phyloP scores from a whole-genome alignment of 2,113 vertebrate genomes.

The Strix aluco region DNA sequence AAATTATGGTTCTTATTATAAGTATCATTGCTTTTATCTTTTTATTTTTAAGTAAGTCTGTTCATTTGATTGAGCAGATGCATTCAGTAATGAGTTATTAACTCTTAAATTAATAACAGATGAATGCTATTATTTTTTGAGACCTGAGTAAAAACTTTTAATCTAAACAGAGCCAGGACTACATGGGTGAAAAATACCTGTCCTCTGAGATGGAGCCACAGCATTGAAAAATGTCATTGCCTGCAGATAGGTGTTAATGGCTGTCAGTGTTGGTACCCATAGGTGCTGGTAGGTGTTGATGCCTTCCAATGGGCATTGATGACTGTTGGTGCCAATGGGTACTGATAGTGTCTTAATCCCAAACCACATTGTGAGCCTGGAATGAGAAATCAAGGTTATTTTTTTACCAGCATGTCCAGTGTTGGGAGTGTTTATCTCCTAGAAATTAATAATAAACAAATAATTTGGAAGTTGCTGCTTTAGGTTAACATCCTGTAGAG shows the following conservation, averaged over 20 bases:
- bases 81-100: not conserved
- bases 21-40: not conserved
- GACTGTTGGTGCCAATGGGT: not conserved
- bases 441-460: not conserved
- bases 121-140: not conserved
- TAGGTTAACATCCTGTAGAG: not conserved
- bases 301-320: not conserved
- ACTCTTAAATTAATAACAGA: not conserved
- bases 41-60: not conserved
- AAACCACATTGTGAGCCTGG: rapidly evolving
- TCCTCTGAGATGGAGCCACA: not conserved
- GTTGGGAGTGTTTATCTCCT: not conserved
- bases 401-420: not conserved
- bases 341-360: not conserved
- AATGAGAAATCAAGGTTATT: not conserved
- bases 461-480: not conserved
- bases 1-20: not conserved
- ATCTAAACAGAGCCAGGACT: not conserved
- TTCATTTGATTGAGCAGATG: not conserved
- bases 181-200: not conserved
- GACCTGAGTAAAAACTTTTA: not conserved
- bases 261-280: not conserved
- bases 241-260: not conserved
- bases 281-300: not conserved
- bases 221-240: not conserved